Evolutionary conservation across 2,113 vertebrate species (phyloP), one percentile per base, ranked within the genome.

Genomic region (Saccopteryx leptura): DNA sequence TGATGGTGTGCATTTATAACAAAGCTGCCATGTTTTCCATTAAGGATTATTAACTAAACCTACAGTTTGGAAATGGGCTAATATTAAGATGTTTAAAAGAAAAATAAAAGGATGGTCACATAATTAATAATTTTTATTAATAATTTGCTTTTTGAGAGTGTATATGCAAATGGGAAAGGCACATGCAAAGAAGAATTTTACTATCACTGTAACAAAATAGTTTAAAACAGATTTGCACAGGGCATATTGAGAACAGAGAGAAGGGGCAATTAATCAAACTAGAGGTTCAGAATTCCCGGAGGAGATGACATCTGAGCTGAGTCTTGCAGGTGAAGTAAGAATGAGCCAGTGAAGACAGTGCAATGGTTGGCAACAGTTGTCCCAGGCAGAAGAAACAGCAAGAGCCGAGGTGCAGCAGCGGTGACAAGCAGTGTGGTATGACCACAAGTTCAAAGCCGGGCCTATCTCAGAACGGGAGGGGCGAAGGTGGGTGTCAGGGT

Each of bases 41-140:
- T 66, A 69, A 81, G 23, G 11, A 69, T 65, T 48, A 65, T 82
- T 90, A 92, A 92, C 28, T 78, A 84, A 88, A 79, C 26, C 48
- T 90, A 79, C 81, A 74, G n/a, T 94, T 72, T 94, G 58, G 26
- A 82, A 93, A 90, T 24, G 31, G 26, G 68, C 33, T 75, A 87
- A 83, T 39, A 65, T 15, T 76, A 88, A 21, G 58, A 46, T 85
- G 79, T 88, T 52, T 48, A n/a, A 96, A 96, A 90, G 69, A 82
- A 91, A 94, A 83, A 61, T 46, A 61, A 88, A 80, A 90, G n/a
- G 9, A 68, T 13, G 28, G 31, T 80, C 72, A 93, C 9, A 46
- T 85, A 79, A 74, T 78, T 80, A 82, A 68, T 93, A 71, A 56
- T 39, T 79, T 80, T 94, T 72, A 82, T 86, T 90, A 82, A 68